Percentiles rank a stretch among this genome's conserved stretches.
phyloP scores from a whole-genome alignment of 2,113 vertebrate species.

The Andinoacara biseriatus region DNA sequence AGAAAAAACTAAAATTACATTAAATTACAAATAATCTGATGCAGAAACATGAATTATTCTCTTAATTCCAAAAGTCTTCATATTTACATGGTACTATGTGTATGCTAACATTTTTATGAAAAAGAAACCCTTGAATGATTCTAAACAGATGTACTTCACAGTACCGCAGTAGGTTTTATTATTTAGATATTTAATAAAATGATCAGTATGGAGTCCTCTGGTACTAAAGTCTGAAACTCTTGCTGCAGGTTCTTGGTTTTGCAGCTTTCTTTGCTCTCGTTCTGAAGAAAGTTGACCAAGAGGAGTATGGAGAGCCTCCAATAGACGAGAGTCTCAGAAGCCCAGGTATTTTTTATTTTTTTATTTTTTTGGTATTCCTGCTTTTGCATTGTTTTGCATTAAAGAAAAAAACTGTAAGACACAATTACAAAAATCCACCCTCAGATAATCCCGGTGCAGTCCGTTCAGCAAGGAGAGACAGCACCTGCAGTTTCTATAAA shows the following conservation, averaged over 20 bases:
- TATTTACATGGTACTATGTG: too few relatives aligned
- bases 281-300: slow-evolving; percentile 89
- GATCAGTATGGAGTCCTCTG: not conserved
- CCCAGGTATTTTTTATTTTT: slow-evolving; percentile 51
- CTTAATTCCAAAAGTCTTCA: too few relatives aligned
- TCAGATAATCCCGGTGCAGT: slow-evolving; percentile 82
- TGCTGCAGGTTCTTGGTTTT: slow-evolving; percentile 91
- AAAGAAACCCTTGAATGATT: too few relatives aligned
- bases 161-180: too few relatives aligned
- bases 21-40: too few relatives aligned
- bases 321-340: slow-evolving; percentile 65
- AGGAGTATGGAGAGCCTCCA: slow-evolving; percentile 83
- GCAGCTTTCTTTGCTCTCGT: slow-evolving; percentile 95
- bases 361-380: not conserved
- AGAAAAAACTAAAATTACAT: too few relatives aligned
- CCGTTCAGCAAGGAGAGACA: slow-evolving; percentile 82
- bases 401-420: not conserved
- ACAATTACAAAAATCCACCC: not conserved
- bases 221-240: slow-evolving; percentile 6
- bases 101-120: too few relatives aligned
- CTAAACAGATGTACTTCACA: too few relatives aligned
- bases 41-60: too few relatives aligned
- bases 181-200: not conserved
- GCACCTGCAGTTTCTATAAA: slow-evolving; percentile 85
- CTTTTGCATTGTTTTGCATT: not conserved